Evolutionary conservation across 2,888 invertebrate genomes (phyloP), one percentile per base, ranked within the genome.

Genomic region (Clostera curtula): DNA sequence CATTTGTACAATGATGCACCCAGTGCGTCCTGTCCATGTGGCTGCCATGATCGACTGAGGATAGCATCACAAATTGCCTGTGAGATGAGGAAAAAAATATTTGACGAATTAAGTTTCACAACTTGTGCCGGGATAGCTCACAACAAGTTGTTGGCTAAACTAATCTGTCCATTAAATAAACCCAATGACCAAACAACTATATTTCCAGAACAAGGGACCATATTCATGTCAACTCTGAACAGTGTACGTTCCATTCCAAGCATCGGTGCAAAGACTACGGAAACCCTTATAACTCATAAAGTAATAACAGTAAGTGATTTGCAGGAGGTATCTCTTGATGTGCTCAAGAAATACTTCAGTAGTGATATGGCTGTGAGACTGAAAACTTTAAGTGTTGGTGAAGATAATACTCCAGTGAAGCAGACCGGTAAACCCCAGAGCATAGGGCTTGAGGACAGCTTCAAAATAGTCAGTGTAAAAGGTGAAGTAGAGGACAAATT

Each of bases 151-250:
- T 67, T 95, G 55, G 91, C 95, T 2, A 95, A 95, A 74, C 72
- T 95, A 38, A 89, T 87, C 24, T 90, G 92, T 40, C 85, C 87
- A 18, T 73, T 88, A 39, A 86, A 93, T 57, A 93, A 93, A 65
- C 95, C 95, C 4, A 90, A 94, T 65, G 89, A 93, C 55, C 95
- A 95, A 69, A 93, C 94, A 0, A 86, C 90, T 12, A 77, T 94
- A 39, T 90, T 88, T 40, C 93, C 95, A 3, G 88, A 89, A 39
- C 86, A 88, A 52, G 89, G 88, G 5, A 68, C 85, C 26, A 82
- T 83, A 35, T 87, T 94, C 46, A 86, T 95, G 82, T 84, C 87
- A 1, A 86, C 87, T 13, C 74, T 93, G 36, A 74, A 80, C 19
- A 79, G 85, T 47, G 74, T 92, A 16, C 83, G 87, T 18, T 80